Conservation (phyloP, 2,113 vertebrate species). For the Paramormyrops kingsleyae region DNA sequence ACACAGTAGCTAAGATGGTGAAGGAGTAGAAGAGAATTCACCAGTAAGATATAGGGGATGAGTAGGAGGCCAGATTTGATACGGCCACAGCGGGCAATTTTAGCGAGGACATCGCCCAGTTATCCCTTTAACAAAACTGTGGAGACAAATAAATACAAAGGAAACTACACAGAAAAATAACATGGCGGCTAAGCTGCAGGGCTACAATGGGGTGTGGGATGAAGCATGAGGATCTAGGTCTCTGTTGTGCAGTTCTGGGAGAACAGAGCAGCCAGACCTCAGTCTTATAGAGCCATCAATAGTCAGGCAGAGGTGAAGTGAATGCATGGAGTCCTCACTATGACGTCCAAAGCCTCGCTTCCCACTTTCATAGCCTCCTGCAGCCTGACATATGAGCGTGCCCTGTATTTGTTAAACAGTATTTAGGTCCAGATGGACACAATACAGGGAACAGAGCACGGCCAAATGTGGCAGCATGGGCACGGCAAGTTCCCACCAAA, state of each 20-base stretch:
- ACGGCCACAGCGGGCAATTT: too few species aligned
- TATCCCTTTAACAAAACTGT: not conserved
- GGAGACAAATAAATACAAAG: not conserved
- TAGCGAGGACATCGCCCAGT: too few species aligned
- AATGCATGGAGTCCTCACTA: not conserved
- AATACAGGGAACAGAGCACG: constrained; percentile 9
- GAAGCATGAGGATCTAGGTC: not conserved
- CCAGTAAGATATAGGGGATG: too few species aligned
- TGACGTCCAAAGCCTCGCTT: not conserved
- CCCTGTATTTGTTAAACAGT: not conserved
- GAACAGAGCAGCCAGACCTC: not conserved
- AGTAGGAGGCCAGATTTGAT: too few species aligned
- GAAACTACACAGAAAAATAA: not conserved
- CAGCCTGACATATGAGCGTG: not conserved
- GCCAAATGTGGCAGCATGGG: not conserved
- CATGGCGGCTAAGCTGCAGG: not conserved
- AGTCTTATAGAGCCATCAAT: not conserved
- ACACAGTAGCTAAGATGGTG: too few species aligned
- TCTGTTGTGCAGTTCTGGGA: not conserved
- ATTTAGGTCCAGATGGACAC: constrained; percentile 5
- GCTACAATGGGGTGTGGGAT: not conserved
- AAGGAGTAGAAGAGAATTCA: too few species aligned
- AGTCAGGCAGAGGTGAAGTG: not conserved
- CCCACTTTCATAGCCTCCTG: not conserved
- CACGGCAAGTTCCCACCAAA: constrained; percentile 10